These are phyloP conservation scores for Mermis nigrescens DNA, from an alignment of 2,888 invertebrate genomes.

Conservation along the genomic window DNA sequence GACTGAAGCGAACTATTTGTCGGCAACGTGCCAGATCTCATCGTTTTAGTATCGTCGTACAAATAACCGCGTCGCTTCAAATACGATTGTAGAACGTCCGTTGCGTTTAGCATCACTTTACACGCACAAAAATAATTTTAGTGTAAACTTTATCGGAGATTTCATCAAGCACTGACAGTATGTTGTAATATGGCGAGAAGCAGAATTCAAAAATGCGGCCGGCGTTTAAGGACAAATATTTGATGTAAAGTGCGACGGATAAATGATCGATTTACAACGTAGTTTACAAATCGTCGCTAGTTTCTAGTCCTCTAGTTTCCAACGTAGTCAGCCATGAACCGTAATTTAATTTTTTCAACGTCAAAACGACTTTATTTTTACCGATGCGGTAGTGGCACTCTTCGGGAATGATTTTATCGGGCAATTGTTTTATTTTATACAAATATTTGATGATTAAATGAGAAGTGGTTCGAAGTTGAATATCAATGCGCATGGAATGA, in stretches of 20 bases:
- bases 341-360: not conserved
- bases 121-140: no score
- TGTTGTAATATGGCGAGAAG: no score
- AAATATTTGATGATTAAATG: not conserved
- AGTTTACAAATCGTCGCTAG: not conserved
- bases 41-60: no score
- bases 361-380: not conserved
- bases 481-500: not conserved
- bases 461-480: not conserved
- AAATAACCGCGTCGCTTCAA: not conserved
- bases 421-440: not conserved
- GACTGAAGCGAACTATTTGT: no score
- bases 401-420: not conserved
- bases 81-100: not conserved
- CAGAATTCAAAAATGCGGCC: no score
- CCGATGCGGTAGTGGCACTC: not conserved
- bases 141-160: no score
- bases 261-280: no score
- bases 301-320: not conserved
- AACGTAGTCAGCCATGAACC: not conserved
- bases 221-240: no score
- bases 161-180: no score
- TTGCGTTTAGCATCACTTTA: no score
- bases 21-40: no score
- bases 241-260: no score